Percentiles rank a stretch among this genome's conserved stretches.
Evolutionary conservation across 2,797 vertebrate genomes (phyloP).

Genomic region (Prunella strophiata): DNA sequence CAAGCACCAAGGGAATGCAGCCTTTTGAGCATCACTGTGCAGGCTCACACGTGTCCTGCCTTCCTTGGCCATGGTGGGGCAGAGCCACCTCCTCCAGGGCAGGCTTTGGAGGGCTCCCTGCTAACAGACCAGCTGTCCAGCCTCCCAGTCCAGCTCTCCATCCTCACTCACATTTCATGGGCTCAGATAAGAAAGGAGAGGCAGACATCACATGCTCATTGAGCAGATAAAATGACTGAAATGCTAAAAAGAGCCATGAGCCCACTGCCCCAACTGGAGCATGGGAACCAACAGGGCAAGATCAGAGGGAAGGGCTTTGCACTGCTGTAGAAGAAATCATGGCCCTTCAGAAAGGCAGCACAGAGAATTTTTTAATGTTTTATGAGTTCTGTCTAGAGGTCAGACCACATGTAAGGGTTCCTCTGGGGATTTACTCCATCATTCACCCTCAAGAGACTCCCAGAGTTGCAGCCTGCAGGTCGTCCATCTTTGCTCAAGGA

Average conservation of each 20-base stretch:
- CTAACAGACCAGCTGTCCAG: background rate
- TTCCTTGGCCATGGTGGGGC: fast-evolving
- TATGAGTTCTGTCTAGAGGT: background rate
- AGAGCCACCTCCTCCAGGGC: background rate
- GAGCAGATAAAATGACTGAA: background rate
- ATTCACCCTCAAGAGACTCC: background rate
- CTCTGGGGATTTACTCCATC: background rate
- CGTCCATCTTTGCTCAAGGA: background rate
- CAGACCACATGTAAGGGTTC: background rate
- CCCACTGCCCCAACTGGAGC: background rate
- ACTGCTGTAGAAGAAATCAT: background rate
- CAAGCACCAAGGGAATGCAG: background rate
- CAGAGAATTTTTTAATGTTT: background rate
- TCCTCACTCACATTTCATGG: background rate
- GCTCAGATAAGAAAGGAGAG: background rate
- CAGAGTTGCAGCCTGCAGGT: background rate
- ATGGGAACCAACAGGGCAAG: fast-evolving
- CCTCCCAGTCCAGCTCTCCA: background rate
- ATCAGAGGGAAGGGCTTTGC: background rate
- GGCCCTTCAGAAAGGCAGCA: background rate
- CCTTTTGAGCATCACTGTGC: background rate
- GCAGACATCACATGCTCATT: background rate
- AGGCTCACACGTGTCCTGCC: fast-evolving
- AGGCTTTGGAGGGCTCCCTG: background rate
- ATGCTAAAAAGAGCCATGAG: background rate